Conservation (phyloP, 1,140 invertebrate species). For the Diabrotica undecimpunctata region DNA sequence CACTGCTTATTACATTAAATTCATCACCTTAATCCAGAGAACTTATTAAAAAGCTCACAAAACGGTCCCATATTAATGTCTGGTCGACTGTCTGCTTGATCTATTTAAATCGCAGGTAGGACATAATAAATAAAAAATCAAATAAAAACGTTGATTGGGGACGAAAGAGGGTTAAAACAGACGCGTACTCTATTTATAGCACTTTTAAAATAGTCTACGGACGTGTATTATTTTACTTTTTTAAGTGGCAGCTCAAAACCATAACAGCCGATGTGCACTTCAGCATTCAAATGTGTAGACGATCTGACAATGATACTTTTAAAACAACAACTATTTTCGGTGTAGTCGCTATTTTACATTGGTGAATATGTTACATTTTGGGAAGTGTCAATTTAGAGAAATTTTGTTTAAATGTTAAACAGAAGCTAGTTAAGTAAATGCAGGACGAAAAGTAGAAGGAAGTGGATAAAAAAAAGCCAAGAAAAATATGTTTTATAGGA, state of each 20-base stretch:
- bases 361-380: not conserved
- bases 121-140: not conserved
- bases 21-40: not conserved
- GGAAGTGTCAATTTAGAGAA: no score
- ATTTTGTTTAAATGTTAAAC: no score
- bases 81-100: not conserved
- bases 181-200: not conserved
- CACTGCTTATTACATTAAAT: no score
- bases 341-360: not conserved
- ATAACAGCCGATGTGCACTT: not conserved
- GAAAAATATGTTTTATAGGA: no score
- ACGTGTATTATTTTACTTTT: slow-evolving; percentile 3
- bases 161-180: not conserved
- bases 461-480: no score
- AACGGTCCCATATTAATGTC: not conserved
- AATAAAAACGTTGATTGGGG: slow-evolving; percentile 2
- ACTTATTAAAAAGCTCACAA: not conserved
- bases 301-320: not conserved
- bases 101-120: slow-evolving; percentile 2
- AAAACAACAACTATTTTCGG: slow-evolving; percentile 3
- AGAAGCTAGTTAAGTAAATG: no score
- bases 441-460: no score
- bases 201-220: slow-evolving; percentile 2
- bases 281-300: not conserved
- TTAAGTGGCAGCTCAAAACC: not conserved